These are phyloP conservation scores for Mustela nigripes DNA, from an alignment of 2,113 vertebrate genomes.

Conservation along the genomic window DNA sequence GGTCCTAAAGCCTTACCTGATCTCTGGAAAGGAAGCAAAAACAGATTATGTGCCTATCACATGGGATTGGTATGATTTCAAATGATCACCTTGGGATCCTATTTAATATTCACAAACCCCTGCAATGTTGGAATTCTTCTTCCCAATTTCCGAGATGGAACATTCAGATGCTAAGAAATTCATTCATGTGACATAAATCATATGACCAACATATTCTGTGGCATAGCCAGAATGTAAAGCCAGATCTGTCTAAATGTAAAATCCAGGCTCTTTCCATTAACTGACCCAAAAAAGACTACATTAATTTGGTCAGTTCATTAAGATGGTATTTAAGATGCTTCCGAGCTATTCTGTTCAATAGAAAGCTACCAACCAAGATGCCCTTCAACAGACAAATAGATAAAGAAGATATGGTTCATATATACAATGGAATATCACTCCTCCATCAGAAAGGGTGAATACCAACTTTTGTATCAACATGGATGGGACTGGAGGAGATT, in stretches of 20 bases:
- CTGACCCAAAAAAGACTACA: background rate
- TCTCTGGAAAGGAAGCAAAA: background rate
- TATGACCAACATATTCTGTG: background rate
- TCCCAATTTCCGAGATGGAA: background rate
- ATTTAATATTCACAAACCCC: background rate
- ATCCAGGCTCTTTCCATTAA: background rate
- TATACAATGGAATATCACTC: too few species aligned
- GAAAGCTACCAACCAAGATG: background rate
- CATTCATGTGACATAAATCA: background rate
- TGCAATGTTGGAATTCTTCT: background rate
- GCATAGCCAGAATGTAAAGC: conserved; percentile 6
- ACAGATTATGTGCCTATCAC: background rate
- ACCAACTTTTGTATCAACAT: too few species aligned
- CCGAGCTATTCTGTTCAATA: background rate
- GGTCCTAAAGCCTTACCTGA: background rate
- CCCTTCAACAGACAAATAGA: too few species aligned
- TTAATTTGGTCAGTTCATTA: background rate
- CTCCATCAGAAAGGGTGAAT: too few species aligned
- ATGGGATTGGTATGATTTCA: background rate
- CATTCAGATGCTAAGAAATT: background rate
- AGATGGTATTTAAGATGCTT: background rate
- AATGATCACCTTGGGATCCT: background rate
- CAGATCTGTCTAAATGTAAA: background rate
- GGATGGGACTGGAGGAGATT: too few species aligned
- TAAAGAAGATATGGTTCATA: too few species aligned